These are phyloP conservation scores for Propsilocerus akamusi DNA, from an alignment of 1,140 invertebrate genomes.

Conservation along the genomic window DNA sequence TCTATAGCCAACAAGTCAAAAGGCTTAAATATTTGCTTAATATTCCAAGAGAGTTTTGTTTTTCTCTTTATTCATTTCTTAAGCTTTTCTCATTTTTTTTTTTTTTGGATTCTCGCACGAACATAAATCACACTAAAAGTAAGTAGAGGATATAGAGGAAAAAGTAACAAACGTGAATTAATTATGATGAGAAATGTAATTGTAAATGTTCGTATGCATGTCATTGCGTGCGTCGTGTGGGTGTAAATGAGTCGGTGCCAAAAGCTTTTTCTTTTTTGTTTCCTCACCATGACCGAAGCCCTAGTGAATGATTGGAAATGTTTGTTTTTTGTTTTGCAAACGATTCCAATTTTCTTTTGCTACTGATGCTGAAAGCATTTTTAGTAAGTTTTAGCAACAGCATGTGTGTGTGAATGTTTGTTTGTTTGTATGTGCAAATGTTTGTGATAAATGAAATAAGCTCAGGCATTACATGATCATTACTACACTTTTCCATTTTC, in stretches of 20 bases:
- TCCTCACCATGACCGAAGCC: too few species aligned
- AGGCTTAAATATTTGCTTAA: background rate
- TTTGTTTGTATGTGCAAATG: too few species aligned
- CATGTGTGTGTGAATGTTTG: too few species aligned
- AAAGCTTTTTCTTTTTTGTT: too few species aligned
- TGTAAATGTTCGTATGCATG: background rate
- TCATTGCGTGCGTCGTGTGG: too few species aligned
- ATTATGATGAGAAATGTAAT: background rate
- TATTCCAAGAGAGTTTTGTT: background rate
- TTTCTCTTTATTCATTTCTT: background rate
- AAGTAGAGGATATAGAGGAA: background rate
- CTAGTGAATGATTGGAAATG: too few species aligned
- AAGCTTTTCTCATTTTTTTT: background rate
- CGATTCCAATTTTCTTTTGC: too few species aligned
- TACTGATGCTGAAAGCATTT: too few species aligned
- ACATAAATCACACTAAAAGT: background rate
- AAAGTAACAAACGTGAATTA: background rate
- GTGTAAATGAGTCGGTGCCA: too few species aligned
- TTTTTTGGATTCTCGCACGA: background rate
- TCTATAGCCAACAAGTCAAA: too few species aligned
- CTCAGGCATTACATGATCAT: background rate
- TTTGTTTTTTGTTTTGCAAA: too few species aligned
- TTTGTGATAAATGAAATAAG: background rate
- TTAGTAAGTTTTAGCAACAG: too few species aligned
- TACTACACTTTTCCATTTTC: slow-evolving; percentile 2